Conservation (phyloP, 2,888 invertebrate species). For the Amiota communis region DNA sequence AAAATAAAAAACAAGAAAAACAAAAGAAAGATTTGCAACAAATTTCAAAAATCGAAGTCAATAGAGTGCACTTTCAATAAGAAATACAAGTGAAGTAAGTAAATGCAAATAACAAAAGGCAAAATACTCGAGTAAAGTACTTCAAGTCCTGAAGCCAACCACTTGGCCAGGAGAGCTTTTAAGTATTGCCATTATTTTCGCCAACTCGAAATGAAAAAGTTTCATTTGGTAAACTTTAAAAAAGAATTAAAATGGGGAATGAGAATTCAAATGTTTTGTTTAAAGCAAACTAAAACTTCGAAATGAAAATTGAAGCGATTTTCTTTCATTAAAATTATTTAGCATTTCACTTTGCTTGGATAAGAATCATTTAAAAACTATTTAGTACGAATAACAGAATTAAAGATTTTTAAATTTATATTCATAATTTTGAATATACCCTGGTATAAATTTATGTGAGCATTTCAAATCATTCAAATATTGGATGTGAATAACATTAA, state of each 20-base stretch:
- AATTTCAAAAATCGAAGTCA: conserved; percentile 2
- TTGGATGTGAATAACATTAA: no score
- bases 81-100: conserved; percentile 5
- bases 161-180: neutral
- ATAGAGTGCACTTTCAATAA: conserved; percentile 15
- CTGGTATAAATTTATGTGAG: no score
- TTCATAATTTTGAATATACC: no score
- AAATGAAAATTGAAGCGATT: neutral
- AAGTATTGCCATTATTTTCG: neutral
- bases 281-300: no score
- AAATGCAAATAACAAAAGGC: conserved; percentile 21
- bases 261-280: no score
- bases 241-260: neutral
- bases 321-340: neutral
- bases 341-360: no score
- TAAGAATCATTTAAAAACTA: no score
- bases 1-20: no score
- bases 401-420: no score
- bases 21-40: neutral
- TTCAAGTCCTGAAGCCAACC: neutral
- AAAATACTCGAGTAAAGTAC: conserved; percentile 5
- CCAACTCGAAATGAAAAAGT: neutral
- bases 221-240: neutral
- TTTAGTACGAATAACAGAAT: no score
- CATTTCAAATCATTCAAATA: no score